phyloP scores from a whole-genome alignment of 2,888 invertebrate genomes.

The Eupsilia transversa region DNA sequence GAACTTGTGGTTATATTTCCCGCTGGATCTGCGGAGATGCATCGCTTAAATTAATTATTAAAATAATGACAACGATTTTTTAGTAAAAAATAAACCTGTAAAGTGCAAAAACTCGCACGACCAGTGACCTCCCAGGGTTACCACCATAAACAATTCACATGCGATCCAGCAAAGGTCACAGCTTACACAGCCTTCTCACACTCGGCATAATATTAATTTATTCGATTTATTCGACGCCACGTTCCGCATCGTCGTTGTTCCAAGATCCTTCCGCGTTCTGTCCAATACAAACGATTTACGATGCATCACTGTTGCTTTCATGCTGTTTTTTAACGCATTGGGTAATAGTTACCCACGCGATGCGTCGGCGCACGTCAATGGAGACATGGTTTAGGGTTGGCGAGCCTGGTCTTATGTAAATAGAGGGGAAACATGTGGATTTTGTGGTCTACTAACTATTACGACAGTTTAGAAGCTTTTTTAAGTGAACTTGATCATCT shows the following conservation, averaged over 20 bases:
- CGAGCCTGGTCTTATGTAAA: slow-evolving; percentile 40
- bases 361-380: slow-evolving; percentile 73
- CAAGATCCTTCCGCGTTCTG: slow-evolving; percentile 76
- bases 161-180: slow-evolving; percentile 57
- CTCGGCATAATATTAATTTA: slow-evolving; percentile 71
- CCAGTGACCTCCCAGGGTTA: slow-evolving; percentile 37
- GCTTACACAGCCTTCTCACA: slow-evolving; percentile 57
- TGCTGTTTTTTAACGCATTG: slow-evolving; percentile 77
- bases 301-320: slow-evolving; percentile 85
- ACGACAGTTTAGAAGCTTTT: not conserved
- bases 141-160: slow-evolving; percentile 50
- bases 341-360: slow-evolving; percentile 82
- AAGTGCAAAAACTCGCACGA: slow-evolving; percentile 20
- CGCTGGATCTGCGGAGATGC: not conserved
- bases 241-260: slow-evolving; percentile 74
- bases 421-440: not conserved
- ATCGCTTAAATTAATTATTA: not conserved
- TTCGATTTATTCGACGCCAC: slow-evolving; percentile 72
- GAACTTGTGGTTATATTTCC: not conserved
- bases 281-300: slow-evolving; percentile 73
- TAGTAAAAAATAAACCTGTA: slow-evolving; percentile 5
- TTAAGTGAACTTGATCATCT: too few species aligned
- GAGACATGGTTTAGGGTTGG: slow-evolving; percentile 54
- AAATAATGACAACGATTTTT: not conserved
- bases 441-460: not conserved